Evolutionary conservation across 1,140 invertebrate genomes (phyloP).

Genomic region (Micrasema longulum): DNA sequence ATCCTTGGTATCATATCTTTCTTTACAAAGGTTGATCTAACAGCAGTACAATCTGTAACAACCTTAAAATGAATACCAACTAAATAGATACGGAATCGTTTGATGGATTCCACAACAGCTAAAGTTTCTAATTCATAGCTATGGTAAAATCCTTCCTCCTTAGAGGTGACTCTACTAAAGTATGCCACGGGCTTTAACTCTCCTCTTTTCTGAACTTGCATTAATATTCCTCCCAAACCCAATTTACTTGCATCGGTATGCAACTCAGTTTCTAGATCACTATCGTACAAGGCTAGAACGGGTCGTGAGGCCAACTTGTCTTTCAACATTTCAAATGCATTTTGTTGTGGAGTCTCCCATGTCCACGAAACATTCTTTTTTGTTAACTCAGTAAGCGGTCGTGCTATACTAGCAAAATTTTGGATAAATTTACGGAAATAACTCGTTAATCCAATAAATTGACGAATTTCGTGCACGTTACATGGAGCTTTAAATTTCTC

Average conservation of each 20-base stretch:
- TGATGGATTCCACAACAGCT: conserved; percentile 55
- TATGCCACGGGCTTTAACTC: conserved; percentile 57
- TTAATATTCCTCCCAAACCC: conserved; percentile 5
- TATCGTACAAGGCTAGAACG: not conserved
- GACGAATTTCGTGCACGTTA: too few species aligned
- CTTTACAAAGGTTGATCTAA: too few species aligned
- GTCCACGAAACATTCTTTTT: conserved; percentile 1
- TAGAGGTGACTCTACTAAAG: conserved; percentile 56
- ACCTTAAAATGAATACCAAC: conserved; percentile 58
- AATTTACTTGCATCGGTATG: not conserved
- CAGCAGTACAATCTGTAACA: conserved; percentile 59
- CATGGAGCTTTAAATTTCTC: too few species aligned
- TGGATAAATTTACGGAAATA: conserved; percentile 56
- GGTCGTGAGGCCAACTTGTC: not conserved
- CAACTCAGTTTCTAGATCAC: not conserved
- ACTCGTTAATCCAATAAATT: too few species aligned
- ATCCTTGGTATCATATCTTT: too few species aligned
- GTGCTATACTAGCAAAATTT: conserved; percentile 49
- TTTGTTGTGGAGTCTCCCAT: not conserved
- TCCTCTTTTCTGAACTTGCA: conserved; percentile 28
- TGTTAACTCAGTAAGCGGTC: conserved; percentile 39
- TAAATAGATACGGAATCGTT: conserved; percentile 58
- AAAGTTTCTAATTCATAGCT: conserved; percentile 61
- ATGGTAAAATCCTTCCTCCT: conserved; percentile 56
- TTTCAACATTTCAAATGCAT: not conserved